These are phyloP conservation scores for Vanessa cardui DNA, from an alignment of 2,888 invertebrate genomes.

Conservation along the genomic window DNA sequence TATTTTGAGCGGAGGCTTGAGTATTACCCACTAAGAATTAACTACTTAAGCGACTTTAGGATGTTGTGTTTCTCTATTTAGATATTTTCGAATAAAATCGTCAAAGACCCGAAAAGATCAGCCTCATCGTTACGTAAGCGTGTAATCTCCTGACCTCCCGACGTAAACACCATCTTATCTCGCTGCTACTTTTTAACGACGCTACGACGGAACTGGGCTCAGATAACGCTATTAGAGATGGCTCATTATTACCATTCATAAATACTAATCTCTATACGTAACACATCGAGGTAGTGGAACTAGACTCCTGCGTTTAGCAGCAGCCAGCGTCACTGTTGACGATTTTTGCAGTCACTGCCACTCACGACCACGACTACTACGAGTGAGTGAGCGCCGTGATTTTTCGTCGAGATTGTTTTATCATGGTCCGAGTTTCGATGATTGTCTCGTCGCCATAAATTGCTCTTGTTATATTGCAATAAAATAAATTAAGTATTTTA, in stretches of 20 bases:
- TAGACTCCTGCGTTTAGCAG: background rate
- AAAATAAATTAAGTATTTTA: too few species aligned
- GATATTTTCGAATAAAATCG: background rate
- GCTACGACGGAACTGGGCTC: conserved; percentile 20
- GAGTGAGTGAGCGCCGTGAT: too few species aligned
- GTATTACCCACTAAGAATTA: background rate
- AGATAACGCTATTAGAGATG: conserved; percentile 30
- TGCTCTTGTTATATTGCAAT: too few species aligned
- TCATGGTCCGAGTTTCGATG: too few species aligned
- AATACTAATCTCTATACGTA: conserved; percentile 28
- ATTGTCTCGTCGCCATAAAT: too few species aligned
- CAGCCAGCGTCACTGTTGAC: background rate
- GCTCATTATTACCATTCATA: conserved; percentile 29
- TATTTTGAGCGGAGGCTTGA: conserved; percentile 2
- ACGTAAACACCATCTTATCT: conserved; percentile 27
- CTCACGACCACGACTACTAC: too few species aligned
- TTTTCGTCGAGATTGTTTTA: too few species aligned
- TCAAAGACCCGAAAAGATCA: conserved; percentile 9
- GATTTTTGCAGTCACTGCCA: too few species aligned
- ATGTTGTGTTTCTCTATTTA: background rate
- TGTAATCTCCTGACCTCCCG: conserved; percentile 30
- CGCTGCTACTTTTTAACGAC: conserved; percentile 33
- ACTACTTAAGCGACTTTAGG: background rate
- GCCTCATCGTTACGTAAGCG: conserved; percentile 27
- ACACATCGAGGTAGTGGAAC: background rate